These are phyloP conservation scores for Lophochroa leadbeateri DNA, from an alignment of 2,113 vertebrate genomes.

Conservation along the genomic window DNA sequence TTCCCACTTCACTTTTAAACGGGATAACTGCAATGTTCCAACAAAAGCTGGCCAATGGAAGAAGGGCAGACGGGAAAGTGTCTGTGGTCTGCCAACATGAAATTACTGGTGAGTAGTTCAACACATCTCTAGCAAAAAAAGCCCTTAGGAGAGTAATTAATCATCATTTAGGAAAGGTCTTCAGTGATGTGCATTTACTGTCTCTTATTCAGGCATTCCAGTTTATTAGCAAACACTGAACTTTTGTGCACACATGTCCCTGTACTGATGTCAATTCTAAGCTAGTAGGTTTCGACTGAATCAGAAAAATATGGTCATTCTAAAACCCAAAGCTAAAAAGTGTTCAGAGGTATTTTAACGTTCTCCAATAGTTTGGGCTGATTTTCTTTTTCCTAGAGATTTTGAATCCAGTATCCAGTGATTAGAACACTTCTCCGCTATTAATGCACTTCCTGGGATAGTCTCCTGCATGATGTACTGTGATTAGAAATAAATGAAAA, in stretches of 20 bases:
- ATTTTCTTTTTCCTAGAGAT: neutral
- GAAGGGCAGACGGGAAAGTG: constrained; percentile 55
- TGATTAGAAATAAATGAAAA: neutral
- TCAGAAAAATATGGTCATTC: neutral
- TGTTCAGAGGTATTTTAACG: neutral
- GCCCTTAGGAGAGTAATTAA: constrained; percentile 64
- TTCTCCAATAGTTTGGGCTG: neutral
- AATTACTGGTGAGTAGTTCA: constrained; percentile 61
- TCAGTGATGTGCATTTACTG: constrained; percentile 16
- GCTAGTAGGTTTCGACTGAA: neutral
- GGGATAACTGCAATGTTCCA: constrained; percentile 21
- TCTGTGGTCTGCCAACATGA: constrained; percentile 67
- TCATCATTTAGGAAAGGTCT: constrained; percentile 53
- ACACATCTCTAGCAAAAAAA: constrained; percentile 41
- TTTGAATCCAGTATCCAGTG: neutral
- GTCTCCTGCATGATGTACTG: neutral
- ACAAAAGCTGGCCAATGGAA: constrained; percentile 52
- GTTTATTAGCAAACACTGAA: constrained; percentile 6
- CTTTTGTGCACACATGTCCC: neutral
- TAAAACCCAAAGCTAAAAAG: neutral
- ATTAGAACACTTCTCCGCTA: neutral
- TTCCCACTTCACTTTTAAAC: constrained; percentile 66
- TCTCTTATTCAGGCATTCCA: neutral
- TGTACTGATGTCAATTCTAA: neutral
- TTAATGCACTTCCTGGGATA: neutral